These are phyloP conservation scores for Perognathus longimembris DNA, from an alignment of 2,113 vertebrate species.

Conservation along the genomic window DNA sequence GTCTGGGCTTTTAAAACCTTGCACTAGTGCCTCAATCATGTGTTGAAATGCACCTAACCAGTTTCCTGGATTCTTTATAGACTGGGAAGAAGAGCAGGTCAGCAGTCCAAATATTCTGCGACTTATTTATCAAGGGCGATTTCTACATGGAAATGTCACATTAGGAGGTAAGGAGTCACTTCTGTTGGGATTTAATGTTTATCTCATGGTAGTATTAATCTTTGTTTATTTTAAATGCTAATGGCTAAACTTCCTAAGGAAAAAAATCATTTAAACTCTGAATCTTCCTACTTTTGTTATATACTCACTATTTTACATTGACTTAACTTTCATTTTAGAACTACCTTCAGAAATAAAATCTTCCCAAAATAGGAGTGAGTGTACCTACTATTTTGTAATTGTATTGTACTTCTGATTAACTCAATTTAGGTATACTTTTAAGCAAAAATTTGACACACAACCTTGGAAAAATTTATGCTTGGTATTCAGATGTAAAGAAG, in stretches of 20 bases:
- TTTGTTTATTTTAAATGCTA: constrained; percentile 40
- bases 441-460: constrained; percentile 37
- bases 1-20: constrained; percentile 23
- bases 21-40: neutral
- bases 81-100: constrained; percentile 99
- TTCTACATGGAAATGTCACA: constrained; percentile 99
- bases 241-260: constrained; percentile 26
- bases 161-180: constrained; percentile 93
- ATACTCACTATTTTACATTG: neutral
- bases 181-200: constrained; percentile 32
- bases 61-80: constrained; percentile 85
- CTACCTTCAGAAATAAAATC: constrained; percentile 54
- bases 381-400: constrained; percentile 49
- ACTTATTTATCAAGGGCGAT: constrained; percentile 99
- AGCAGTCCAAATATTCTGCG: constrained; percentile 98
- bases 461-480: neutral
- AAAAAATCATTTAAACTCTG: neutral
- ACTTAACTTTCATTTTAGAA: constrained; percentile 52
- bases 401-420: constrained; percentile 37
- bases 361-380: constrained; percentile 39
- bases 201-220: constrained; percentile 40
- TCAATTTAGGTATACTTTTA: constrained; percentile 10
- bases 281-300: constrained; percentile 28
- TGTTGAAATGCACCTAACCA: constrained; percentile 46
- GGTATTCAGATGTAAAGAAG: constrained; percentile 68